These are phyloP conservation scores for Temnothorax rugatulus DNA, from an alignment of 2,888 invertebrate genomes.

Conservation along the genomic window DNA sequence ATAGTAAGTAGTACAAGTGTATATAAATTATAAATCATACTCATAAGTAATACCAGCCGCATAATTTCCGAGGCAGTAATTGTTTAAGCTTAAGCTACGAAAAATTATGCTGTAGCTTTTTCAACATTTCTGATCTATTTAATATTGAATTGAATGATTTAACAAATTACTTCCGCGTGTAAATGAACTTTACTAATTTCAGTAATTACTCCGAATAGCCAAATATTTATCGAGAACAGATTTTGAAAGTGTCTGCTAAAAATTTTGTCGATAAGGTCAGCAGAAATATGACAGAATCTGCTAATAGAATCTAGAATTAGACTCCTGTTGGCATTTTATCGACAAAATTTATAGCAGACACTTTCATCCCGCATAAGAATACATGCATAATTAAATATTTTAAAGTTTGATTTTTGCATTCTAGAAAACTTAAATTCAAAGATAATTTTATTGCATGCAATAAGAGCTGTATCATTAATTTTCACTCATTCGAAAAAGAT, in stretches of 20 bases:
- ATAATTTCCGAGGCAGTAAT: neutral
- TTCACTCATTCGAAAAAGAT: neutral
- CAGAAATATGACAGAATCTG: neutral
- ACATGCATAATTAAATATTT: too few relatives aligned
- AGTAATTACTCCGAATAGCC: neutral
- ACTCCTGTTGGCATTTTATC: neutral
- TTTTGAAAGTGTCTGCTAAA: neutral
- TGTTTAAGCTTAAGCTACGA: neutral
- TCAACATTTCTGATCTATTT: neutral
- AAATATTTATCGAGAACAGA: too few relatives aligned
- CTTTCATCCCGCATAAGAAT: neutral
- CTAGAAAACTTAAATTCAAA: neutral
- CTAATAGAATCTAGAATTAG: too few relatives aligned
- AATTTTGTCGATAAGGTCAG: neutral
- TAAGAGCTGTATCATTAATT: neutral
- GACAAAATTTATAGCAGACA: neutral
- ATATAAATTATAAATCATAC: neutral
- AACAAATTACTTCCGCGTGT: neutral
- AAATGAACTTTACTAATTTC: neutral
- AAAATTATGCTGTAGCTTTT: neutral
- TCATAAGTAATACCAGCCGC: neutral
- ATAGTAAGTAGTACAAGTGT: slow-evolving; percentile 56
- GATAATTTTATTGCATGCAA: neutral
- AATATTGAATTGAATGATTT: neutral
- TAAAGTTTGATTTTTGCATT: neutral